phyloP scores from a whole-genome alignment of 2,888 invertebrate species.

The Suillia variegata region DNA sequence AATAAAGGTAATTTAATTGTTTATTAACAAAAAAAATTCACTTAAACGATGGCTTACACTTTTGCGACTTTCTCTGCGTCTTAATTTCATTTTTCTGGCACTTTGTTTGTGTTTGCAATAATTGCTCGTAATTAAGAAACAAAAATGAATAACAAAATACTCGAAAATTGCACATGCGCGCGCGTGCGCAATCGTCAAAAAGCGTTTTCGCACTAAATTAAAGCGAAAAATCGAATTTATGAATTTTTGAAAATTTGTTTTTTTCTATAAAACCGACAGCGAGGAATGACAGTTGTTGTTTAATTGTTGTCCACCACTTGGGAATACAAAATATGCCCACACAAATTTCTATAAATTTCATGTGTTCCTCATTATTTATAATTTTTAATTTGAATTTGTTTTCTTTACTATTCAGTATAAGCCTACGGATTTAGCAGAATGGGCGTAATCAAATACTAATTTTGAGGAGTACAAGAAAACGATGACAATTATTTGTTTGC shows the following conservation, averaged over 20 bases:
- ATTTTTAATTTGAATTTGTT: no score
- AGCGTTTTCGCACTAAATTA: background rate
- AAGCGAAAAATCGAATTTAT: background rate
- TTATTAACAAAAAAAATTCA: no score
- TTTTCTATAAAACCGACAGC: no score
- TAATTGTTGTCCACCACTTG: no score
- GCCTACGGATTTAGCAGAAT: no score
- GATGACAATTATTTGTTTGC: no score
- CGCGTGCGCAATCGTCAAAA: background rate
- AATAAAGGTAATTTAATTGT: no score
- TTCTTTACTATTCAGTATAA: no score
- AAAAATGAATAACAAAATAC: background rate
- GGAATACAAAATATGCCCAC: background rate
- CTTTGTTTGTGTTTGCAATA: conserved; percentile 6
- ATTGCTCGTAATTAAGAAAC: background rate
- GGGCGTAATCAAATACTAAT: no score
- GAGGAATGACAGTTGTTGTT: no score
- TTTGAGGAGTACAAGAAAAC: no score
- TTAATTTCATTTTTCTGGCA: conserved; percentile 15
- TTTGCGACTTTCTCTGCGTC: conserved; percentile 24
- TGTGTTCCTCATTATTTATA: background rate
- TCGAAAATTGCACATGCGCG: background rate
- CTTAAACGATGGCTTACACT: conserved; percentile 25
- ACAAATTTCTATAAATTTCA: background rate
- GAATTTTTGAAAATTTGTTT: background rate